Evolutionary conservation across 2,888 invertebrate species (phyloP), one percentile per base, ranked within the genome.

Genomic region (Archaeoteleia sp.): DNA sequence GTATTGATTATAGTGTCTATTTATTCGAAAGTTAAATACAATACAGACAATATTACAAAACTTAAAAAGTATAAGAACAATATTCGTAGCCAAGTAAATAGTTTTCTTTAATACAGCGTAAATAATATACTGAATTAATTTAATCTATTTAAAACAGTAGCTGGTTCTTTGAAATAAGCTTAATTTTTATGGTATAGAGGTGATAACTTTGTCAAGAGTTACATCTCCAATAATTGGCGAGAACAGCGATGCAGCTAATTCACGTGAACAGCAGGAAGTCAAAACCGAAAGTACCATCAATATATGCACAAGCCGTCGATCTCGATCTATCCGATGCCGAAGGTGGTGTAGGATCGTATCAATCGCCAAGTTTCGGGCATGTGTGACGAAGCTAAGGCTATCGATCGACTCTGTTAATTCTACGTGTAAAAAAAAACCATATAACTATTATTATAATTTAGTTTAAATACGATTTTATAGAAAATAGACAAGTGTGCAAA

Each of bases 191-290:
- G 71, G 74, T 25, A 84, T 80, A 1, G 83, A 80, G 6, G 78
- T 77, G 40, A 84, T 83, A 2, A 84, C 78, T 61, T 70, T 73
- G 10, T 82, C 82, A 8, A 84, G 68, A 30, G 80, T 77, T 1
- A 73, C 69, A 49, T 82, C 76, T 1, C 78, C 77, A 35, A 83
- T 82, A 14, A 81, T 79, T 1, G 83, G 81, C 0, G 80, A 75
- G 58, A 84, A 82, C 2, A 84, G 70, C 45, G 75, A 71, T 14
- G 65, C 70, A 1, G 79, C 74, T 23, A 84, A 63, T 71, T 81
- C 79, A 23, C 77, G 73, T 1, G 80, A 73, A 29, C 82, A 83
- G 45, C 79, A 81, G 3, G 77, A 72, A 1, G 78, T 78, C 1
- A 84, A 67, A 25, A 78, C 61, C 4, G 83, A 80, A 14, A 83